A percentile compares a stretch with the other conserved stretches of the same genome.
Conservation (phyloP, 2,113 vertebrate species). For the Dinomys branickii region DNA sequence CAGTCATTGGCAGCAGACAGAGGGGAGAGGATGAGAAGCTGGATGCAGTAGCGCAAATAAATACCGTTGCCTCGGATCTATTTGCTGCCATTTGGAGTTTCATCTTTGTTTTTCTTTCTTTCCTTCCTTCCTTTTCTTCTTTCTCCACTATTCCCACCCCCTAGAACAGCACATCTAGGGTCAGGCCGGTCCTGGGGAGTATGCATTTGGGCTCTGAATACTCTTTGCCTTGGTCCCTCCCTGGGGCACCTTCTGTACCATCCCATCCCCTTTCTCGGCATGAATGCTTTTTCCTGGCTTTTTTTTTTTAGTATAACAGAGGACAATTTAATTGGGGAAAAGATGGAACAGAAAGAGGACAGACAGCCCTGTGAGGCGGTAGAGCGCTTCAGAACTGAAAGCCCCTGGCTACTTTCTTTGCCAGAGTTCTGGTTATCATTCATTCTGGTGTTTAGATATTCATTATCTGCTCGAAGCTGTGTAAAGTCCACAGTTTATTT, state of each 20-base stretch:
- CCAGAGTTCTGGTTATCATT: not conserved
- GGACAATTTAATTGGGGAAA: not conserved
- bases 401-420: not conserved
- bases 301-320: not conserved
- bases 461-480: slow-evolving; percentile 6
- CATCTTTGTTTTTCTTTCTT: not conserved
- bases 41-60: not conserved
- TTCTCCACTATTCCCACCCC: too few species aligned
- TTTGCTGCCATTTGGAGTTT: not conserved
- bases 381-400: not conserved
- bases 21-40: not conserved
- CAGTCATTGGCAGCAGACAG: not conserved
- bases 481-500: not conserved
- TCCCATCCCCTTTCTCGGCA: not conserved
- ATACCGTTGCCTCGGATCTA: not conserved
- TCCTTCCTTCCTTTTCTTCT: not conserved
- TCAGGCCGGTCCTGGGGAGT: not conserved
- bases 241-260: not conserved
- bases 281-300: not conserved
- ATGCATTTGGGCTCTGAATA: not conserved
- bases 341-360: not conserved
- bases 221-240: not conserved
- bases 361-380: not conserved
- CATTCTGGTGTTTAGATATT: not conserved
- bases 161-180: not conserved